Base-by-base conservation (phyloP, 2,113 vertebrate genomes). In the Symphodus melops region DNA sequence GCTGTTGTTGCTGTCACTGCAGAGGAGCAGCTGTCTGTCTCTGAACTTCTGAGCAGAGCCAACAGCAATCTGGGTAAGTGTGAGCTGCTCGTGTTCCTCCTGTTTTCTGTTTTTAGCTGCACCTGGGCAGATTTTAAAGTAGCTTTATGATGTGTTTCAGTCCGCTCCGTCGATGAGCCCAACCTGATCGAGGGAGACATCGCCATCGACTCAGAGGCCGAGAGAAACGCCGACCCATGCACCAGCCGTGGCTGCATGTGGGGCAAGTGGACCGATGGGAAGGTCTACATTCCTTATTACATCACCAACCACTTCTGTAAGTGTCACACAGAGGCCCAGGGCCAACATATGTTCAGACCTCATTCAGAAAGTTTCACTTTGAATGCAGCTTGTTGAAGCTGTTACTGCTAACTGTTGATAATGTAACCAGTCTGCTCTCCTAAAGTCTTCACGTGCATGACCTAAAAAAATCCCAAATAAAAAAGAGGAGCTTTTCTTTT, bases 181-280 rank as follows among this genome's bases (percentile, higher is more conserved):
- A 5, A 0, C 23, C 73, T 89, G 82, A 77, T 83, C 0, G 81
- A 44, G 53, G 91, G 91, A 25, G 92, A 93, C 77, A 86, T 93
- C 3, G 91, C 91, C 0, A 21, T 90, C n/a, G 25, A 53, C 4
- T 39, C 74, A 3, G 79, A 54, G 17, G 72, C 51, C 0, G 86
- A 79, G 49, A 86, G 57, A 36, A 93, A 92, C 6, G 91, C 92
- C 1, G 92, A 93, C 53, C 89, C 91, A 12, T 93, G 92, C 84
- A 92, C 90, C n/a, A 0, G 70, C 21, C 67, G 10, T 1, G 72
- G 75, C 51, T 93, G 92, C 57, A 36, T 83, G 68, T 93, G 91
- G 91, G 0, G 0, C 0, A 92, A 91, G 71, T 65, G 64, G 10
- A 17, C 41, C 1, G 85, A 93, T 41, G 91, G 91, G 3, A 89